Conservation (phyloP, 1,140 invertebrate genomes). For the Drosophila nikananu region DNA sequence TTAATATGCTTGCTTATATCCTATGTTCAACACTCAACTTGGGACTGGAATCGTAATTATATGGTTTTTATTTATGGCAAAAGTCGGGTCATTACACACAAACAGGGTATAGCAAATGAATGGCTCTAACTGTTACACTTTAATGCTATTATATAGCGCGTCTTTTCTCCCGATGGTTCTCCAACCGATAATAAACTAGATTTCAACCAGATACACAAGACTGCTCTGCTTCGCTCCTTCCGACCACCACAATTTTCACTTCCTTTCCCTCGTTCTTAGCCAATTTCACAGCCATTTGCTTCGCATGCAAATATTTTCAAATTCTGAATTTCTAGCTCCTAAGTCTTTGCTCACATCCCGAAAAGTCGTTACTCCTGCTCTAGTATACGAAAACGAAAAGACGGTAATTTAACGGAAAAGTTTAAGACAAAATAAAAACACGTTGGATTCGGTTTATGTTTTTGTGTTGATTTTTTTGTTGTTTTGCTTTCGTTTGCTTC, state of each 20-base stretch:
- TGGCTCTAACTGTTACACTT: conserved; percentile 34
- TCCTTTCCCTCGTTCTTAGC: conserved; percentile 41
- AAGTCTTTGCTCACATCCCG: conserved; percentile 64
- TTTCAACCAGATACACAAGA: conserved; percentile 21
- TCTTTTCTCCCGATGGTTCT: conserved; percentile 45
- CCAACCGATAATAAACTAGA: conserved; percentile 28
- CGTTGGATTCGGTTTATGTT: conserved; percentile 56
- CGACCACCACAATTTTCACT: conserved; percentile 6
- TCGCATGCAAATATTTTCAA: conserved; percentile 62
- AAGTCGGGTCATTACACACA: conserved; percentile 3
- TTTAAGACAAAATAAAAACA: conserved; percentile 60
- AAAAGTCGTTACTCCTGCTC: conserved; percentile 16
- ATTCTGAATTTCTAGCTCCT: conserved; percentile 63
- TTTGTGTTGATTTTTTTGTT: conserved; percentile 43
- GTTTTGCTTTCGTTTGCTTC: conserved; percentile 48
- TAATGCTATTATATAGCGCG: conserved; percentile 74
- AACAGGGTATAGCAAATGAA: conserved; percentile 39
- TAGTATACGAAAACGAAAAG: conserved; percentile 7
- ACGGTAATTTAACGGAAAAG: neutral
- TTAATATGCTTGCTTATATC: conserved; percentile 38
- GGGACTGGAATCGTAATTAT: conserved; percentile 7
- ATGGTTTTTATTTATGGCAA: neutral
- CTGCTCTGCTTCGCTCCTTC: neutral
- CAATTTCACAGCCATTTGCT: conserved; percentile 82
- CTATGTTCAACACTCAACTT: conserved; percentile 35